Evolutionary conservation across 2,888 invertebrate species (phyloP).

Genomic region (Drepana falcataria): DNA sequence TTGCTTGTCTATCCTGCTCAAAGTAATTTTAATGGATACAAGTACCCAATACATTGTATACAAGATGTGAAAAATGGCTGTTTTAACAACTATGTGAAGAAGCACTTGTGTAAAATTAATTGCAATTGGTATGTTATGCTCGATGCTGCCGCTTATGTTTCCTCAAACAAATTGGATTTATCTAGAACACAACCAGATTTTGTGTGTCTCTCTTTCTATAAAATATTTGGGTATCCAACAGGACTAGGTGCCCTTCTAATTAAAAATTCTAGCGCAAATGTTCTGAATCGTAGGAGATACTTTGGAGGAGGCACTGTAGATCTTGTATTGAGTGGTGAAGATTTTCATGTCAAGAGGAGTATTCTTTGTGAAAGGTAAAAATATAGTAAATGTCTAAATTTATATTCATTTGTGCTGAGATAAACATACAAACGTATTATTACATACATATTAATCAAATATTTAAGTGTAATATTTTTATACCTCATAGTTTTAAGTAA

Average conservation of each 20-base stretch:
- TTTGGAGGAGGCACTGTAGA: slow-evolving; percentile 97
- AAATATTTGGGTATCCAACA: slow-evolving; percentile 96
- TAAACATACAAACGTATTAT: background rate
- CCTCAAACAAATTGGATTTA: slow-evolving; percentile 88
- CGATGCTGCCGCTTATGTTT: slow-evolving; percentile 91
- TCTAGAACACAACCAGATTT: slow-evolving; percentile 88
- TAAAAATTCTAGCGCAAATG: slow-evolving; percentile 79
- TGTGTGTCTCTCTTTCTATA: slow-evolving; percentile 95
- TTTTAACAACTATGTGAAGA: slow-evolving; percentile 58
- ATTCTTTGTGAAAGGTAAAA: slow-evolving; percentile 85
- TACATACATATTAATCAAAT: too few species aligned
- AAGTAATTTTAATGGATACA: slow-evolving; percentile 96
- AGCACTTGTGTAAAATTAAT: slow-evolving; percentile 52
- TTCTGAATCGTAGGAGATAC: slow-evolving; percentile 83
- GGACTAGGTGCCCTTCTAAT: slow-evolving; percentile 95
- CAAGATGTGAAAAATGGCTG: slow-evolving; percentile 79
- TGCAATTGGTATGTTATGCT: slow-evolving; percentile 86
- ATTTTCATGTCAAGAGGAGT: slow-evolving; percentile 84
- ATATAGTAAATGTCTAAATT: slow-evolving; percentile 5
- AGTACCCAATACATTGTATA: slow-evolving; percentile 90
- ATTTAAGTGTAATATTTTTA: too few species aligned
- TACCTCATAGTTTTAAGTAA: too few species aligned
- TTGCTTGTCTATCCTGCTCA: slow-evolving; percentile 94
- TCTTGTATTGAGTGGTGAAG: slow-evolving; percentile 85
- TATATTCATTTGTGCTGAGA: background rate